phyloP scores from a whole-genome alignment of 2,888 invertebrate genomes.

The Craniophora ligustri region DNA sequence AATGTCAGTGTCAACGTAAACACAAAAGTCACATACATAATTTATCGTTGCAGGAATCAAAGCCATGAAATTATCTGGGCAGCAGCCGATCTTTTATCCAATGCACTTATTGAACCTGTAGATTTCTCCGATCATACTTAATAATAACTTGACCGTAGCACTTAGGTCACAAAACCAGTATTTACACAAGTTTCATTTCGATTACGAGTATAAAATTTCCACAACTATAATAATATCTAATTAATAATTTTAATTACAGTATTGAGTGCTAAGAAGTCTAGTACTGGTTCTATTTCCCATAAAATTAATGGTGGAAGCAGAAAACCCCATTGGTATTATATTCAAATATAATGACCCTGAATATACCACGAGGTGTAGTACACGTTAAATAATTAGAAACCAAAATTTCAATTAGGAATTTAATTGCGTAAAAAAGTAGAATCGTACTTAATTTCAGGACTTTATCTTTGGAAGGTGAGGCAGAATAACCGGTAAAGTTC shows the following conservation, averaged over 20 bases:
- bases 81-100: too few relatives aligned
- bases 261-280: conserved; percentile 15
- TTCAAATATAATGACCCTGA: conserved; percentile 44
- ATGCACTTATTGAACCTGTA: too few relatives aligned
- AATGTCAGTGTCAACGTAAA: too few relatives aligned
- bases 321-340: conserved; percentile 59
- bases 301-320: conserved; percentile 47
- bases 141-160: neutral
- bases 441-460: too few relatives aligned
- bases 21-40: too few relatives aligned
- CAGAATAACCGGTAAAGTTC: too few relatives aligned
- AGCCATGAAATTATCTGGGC: too few relatives aligned
- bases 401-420: neutral
- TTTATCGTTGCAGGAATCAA: too few relatives aligned
- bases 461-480: too few relatives aligned
- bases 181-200: conserved; percentile 17
- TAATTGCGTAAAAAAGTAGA: too few relatives aligned
- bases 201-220: conserved; percentile 22
- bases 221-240: conserved; percentile 13
- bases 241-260: conserved; percentile 39
- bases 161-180: conserved; percentile 22
- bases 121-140: neutral
- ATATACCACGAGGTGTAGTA: conserved; percentile 26
- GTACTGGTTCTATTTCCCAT: conserved; percentile 36
- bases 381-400: conserved; percentile 22